These are phyloP conservation scores for Euura lappo DNA, from an alignment of 1,140 invertebrate species.

Conservation along the genomic window DNA sequence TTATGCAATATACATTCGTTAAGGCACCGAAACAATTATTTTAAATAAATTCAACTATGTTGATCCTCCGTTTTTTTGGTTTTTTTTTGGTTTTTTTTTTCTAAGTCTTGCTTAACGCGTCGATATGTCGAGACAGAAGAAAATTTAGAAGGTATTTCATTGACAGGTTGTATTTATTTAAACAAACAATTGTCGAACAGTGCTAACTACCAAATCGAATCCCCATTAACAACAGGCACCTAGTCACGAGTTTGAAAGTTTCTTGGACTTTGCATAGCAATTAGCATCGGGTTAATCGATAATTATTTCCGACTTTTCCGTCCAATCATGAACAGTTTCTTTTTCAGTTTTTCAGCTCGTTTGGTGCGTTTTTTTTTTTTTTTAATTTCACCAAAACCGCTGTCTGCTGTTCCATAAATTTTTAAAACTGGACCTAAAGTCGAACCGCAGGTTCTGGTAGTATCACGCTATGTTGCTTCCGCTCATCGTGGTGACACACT, in stretches of 20 bases:
- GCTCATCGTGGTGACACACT: constrained; percentile 70
- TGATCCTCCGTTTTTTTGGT: neutral
- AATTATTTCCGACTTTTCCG: too few relatives aligned
- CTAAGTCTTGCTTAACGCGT: neutral
- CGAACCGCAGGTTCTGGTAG: constrained; percentile 54
- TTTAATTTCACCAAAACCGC: constrained; percentile 45
- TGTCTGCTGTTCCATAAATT: constrained; percentile 52
- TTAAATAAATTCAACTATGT: neutral
- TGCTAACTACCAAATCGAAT: neutral
- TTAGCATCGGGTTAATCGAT: too few relatives aligned
- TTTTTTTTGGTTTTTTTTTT: too few relatives aligned
- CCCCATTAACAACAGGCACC: neutral
- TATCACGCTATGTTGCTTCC: constrained; percentile 73
- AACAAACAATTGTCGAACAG: neutral
- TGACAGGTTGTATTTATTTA: constrained; percentile 1
- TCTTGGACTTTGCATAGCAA: neutral
- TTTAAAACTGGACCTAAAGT: constrained; percentile 52
- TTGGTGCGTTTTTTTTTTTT: neutral
- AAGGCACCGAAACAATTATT: neutral
- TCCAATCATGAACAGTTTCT: too few relatives aligned
- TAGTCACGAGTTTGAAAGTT: constrained; percentile 4
- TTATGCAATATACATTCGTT: neutral
- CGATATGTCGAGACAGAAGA: neutral
- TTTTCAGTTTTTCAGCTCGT: too few relatives aligned
- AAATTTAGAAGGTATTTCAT: neutral